Conservation (phyloP, 2,888 invertebrate genomes). For the Polymixis lichenea region DNA sequence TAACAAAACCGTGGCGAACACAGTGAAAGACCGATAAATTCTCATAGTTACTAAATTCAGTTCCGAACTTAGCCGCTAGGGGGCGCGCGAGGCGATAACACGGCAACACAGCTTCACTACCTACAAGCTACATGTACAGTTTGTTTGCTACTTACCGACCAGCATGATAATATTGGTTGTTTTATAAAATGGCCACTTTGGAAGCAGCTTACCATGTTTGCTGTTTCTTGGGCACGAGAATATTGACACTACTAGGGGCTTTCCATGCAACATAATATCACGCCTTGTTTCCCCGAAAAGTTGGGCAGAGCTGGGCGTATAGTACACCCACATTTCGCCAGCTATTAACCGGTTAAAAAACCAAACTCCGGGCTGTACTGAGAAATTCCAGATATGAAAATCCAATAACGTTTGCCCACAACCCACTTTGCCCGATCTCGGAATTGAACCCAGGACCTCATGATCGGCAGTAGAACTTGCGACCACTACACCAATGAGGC, state of each 20-base stretch:
- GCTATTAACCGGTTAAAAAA: too few species aligned
- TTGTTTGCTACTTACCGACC: conserved; percentile 56
- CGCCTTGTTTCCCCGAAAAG: too few species aligned
- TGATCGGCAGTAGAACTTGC: too few species aligned
- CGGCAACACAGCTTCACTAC: conserved; percentile 29
- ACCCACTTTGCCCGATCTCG: too few species aligned
- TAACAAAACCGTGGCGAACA: conserved; percentile 48
- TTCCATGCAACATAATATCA: not conserved
- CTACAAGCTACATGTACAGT: conserved; percentile 32
- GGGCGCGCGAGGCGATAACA: conserved; percentile 53
- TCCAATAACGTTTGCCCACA: too few species aligned
- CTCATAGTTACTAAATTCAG: conserved; percentile 75
- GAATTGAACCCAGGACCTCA: too few species aligned
- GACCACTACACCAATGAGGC: too few species aligned
- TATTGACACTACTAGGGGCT: conserved; percentile 1
- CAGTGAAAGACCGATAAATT: conserved; percentile 70
- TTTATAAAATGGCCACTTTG: conserved; percentile 51
- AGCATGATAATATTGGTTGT: conserved; percentile 49
- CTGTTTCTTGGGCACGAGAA: not conserved
- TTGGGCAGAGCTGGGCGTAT: too few species aligned
- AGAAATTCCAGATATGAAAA: too few species aligned
- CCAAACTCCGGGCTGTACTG: too few species aligned
- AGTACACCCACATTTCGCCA: too few species aligned
- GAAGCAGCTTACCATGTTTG: conserved; percentile 18
- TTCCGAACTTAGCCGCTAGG: conserved; percentile 72